phyloP scores from a whole-genome alignment of 2,888 invertebrate species.

The Drosophila mercatorum region DNA sequence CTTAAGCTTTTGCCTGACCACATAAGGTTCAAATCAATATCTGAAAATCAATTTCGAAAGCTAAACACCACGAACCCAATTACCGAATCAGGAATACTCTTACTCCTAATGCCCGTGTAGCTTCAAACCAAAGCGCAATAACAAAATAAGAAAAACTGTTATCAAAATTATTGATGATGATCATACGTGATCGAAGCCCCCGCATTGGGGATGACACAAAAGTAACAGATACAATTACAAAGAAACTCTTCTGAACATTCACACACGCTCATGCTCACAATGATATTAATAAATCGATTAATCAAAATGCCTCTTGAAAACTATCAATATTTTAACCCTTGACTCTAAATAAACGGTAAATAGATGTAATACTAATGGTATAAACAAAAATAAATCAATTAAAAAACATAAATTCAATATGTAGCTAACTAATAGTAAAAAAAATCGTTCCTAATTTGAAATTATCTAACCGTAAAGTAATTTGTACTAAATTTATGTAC shows the following conservation, averaged over 20 bases:
- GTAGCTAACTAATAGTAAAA: slow-evolving; percentile 79
- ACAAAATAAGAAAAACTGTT: slow-evolving; percentile 58
- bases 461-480: slow-evolving; percentile 70
- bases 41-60: slow-evolving; percentile 37
- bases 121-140: slow-evolving; percentile 53
- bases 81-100: slow-evolving; percentile 32
- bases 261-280: slow-evolving; percentile 86
- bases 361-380: slow-evolving; percentile 77
- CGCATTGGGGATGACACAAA: slow-evolving; percentile 21
- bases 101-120: slow-evolving; percentile 39
- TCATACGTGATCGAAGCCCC: slow-evolving; percentile 29
- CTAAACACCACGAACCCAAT: slow-evolving; percentile 48
- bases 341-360: slow-evolving; percentile 71
- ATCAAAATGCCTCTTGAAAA: slow-evolving; percentile 66
- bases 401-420: slow-evolving; percentile 59
- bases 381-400: slow-evolving; percentile 41
- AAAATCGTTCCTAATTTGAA: slow-evolving; percentile 69
- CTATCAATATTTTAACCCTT: slow-evolving; percentile 72
- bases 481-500: slow-evolving; percentile 57
- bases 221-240: slow-evolving; percentile 58
- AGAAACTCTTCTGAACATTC: slow-evolving; percentile 83
- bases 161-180: slow-evolving; percentile 45
- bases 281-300: slow-evolving; percentile 68
- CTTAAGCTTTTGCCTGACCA: slow-evolving; percentile 47
- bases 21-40: slow-evolving; percentile 19